A percentile compares a stretch with the other conserved stretches of the same genome.
Evolutionary conservation across 1,140 invertebrate species (phyloP).

Genomic region (Epicauta chinensis): DNA sequence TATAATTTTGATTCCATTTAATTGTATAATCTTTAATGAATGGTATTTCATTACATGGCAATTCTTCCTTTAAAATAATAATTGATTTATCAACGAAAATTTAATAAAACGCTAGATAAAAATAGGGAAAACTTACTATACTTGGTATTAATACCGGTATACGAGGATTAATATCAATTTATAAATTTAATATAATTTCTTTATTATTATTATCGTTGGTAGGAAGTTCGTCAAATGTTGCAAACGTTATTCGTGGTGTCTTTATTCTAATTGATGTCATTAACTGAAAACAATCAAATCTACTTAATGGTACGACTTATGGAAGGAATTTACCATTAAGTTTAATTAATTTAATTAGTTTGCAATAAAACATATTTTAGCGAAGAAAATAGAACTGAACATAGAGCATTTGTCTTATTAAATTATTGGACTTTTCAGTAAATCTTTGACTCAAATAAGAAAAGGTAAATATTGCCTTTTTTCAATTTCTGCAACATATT

Average conservation of each 20-base stretch:
- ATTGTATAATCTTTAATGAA: constrained; percentile 45
- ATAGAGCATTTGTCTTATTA: no score
- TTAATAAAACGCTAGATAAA: no score
- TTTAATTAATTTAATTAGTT: no score
- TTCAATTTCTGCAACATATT: no score
- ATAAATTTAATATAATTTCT: constrained; percentile 5
- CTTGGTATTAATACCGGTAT: constrained; percentile 32
- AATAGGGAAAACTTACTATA: constrained; percentile 24
- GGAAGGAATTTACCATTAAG: no score
- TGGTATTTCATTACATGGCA: constrained; percentile 44
- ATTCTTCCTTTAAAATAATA: constrained; percentile 39
- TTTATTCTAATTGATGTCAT: constrained; percentile 66
- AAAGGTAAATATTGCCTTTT: no score
- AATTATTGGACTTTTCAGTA: no score
- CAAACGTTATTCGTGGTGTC: constrained; percentile 60
- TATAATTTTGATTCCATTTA: constrained; percentile 45
- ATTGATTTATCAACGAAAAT: not conserved
- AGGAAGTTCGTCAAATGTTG: constrained; percentile 45
- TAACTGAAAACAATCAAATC: constrained; percentile 52
- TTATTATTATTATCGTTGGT: not conserved
- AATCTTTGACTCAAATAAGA: no score
- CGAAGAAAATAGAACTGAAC: no score
- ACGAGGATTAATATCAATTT: constrained; percentile 27
- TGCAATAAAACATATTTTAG: no score
- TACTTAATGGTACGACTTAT: no score